A percentile compares a stretch with the other conserved stretches of the same genome.
Conservation (phyloP, 2,113 vertebrate genomes). For the Apodemus sylvaticus region DNA sequence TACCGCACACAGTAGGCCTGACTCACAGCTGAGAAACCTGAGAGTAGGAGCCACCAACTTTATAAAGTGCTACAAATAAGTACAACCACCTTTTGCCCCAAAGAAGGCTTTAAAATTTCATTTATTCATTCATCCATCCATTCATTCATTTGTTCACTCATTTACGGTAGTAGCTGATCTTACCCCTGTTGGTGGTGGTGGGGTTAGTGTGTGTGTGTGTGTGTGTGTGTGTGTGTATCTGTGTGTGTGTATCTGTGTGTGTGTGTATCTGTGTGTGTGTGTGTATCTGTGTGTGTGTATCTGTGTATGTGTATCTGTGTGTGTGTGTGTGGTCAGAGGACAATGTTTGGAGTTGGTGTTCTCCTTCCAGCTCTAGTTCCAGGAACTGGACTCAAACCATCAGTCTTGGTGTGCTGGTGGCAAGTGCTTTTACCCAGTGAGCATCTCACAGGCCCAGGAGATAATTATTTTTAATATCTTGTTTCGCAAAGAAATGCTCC, state of each 20-base stretch:
- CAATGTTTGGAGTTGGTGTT: not conserved
- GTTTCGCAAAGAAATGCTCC: conserved; percentile 12
- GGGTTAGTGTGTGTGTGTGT: too few relatives aligned
- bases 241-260: too few relatives aligned
- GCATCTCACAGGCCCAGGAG: not conserved
- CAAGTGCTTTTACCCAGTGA: not conserved
- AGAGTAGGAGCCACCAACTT: not conserved
- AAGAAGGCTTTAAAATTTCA: not conserved
- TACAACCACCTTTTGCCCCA: not conserved
- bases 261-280: too few relatives aligned
- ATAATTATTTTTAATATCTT: conserved; percentile 20
- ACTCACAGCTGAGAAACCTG: not conserved
- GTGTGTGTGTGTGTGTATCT: not conserved
- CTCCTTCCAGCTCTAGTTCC: not conserved
- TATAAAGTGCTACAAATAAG: not conserved
- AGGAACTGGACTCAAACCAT: too few relatives aligned
- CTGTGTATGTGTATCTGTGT: not conserved
- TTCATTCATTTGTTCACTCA: not conserved
- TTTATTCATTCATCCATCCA: not conserved
- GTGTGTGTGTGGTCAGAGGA: too few relatives aligned
- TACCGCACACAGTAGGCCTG: not conserved
- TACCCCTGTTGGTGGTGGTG: not conserved
- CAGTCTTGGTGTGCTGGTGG: not conserved
- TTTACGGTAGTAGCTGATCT: not conserved
- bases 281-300: not conserved